A percentile compares a stretch with the other conserved stretches of the same genome.
Evolutionary conservation across 2,797 vertebrate species (phyloP).

Genomic region (Falco berigora): DNA sequence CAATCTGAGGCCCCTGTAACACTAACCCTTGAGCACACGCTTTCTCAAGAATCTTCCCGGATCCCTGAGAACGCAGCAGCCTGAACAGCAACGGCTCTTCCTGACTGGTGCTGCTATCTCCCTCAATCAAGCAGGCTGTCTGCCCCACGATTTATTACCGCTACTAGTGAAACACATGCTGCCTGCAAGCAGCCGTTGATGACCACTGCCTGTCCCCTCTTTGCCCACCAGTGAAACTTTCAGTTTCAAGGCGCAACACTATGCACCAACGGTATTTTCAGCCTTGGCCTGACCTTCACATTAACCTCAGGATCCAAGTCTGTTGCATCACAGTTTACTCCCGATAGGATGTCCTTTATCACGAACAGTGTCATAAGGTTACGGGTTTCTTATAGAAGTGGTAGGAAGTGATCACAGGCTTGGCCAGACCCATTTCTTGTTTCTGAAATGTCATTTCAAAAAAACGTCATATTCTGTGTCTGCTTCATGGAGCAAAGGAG

Average conservation of each 20-base stretch:
- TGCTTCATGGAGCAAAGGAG: neutral
- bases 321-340: neutral
- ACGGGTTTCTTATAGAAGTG: neutral
- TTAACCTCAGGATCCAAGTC: neutral
- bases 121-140: neutral
- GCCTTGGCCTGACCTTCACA: slow-evolving; percentile 5
- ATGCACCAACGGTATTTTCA: neutral
- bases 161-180: neutral
- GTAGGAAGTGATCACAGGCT: neutral
- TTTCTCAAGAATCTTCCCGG: neutral
- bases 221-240: neutral
- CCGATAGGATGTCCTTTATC: neutral
- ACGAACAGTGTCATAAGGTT: neutral
- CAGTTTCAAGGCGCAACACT: neutral
- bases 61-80: neutral
- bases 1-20: neutral
- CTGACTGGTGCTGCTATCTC: neutral
- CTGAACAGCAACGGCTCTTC: neutral
- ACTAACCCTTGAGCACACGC: neutral
- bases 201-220: neutral
- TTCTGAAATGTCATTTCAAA: neutral
- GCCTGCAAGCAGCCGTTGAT: neutral
- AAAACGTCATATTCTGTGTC: neutral
- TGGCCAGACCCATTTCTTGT: neutral
- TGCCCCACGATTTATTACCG: neutral